phyloP scores from a whole-genome alignment of 2,797 vertebrate species.

The Eulemur mongoz region DNA sequence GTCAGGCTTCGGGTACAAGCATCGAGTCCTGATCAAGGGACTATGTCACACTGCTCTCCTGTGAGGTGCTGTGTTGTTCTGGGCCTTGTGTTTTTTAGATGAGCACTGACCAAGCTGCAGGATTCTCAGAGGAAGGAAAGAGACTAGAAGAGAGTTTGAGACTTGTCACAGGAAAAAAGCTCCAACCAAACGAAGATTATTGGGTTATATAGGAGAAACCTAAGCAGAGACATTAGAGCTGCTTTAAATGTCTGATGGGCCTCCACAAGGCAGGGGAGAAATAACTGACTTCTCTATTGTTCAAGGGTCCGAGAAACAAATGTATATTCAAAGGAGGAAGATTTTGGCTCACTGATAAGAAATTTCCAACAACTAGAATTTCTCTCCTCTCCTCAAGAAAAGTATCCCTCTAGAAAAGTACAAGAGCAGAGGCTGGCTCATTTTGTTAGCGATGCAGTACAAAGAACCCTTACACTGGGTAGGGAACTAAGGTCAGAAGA shows the following conservation, averaged over 20 bases:
- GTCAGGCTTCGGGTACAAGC: neutral
- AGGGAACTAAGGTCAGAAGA: neutral
- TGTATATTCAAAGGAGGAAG: neutral
- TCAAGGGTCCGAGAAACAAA: neutral
- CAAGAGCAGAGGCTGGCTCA: neutral
- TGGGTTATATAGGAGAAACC: conserved; percentile 9
- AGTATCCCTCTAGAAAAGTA: neutral
- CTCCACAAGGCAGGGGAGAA: neutral
- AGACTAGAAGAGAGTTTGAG: neutral
- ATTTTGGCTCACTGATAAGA: neutral
- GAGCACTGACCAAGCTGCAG: neutral
- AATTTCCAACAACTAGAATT: conserved; percentile 43
- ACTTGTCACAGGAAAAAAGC: neutral
- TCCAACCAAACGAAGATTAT: neutral
- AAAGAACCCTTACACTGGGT: neutral
- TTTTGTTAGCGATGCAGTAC: neutral
- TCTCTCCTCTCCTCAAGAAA: neutral
- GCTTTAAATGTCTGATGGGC: neutral
- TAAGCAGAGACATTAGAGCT: neutral
- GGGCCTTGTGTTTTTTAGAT: neutral
- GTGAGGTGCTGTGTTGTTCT: neutral
- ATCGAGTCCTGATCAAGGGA: neutral
- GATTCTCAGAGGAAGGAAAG: neutral
- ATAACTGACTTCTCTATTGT: neutral
- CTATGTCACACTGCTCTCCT: neutral